phyloP scores from a whole-genome alignment of 2,888 invertebrate genomes.

The Mythimna loreyi region DNA sequence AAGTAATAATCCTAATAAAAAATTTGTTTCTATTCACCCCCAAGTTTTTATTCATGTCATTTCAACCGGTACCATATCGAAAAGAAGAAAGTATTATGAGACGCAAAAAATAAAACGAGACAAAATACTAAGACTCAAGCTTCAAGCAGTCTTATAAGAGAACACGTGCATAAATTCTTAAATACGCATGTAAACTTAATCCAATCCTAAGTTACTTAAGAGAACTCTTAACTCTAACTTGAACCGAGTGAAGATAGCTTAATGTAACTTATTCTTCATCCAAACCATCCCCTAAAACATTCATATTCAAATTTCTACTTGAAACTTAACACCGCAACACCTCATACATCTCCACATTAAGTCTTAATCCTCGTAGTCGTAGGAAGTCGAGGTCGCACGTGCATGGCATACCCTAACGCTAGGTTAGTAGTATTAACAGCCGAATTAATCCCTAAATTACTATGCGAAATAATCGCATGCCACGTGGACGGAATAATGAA shows the following conservation, averaged over 20 bases:
- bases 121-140: neutral
- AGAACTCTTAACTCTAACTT: slow-evolving; percentile 16
- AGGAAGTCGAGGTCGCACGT: slow-evolving; percentile 60
- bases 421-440: slow-evolving; percentile 52
- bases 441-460: slow-evolving; percentile 58
- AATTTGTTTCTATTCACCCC: too few species aligned
- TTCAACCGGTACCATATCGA: too few species aligned
- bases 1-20: too few species aligned
- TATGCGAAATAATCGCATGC: slow-evolving; percentile 62
- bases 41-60: too few species aligned
- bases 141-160: neutral
- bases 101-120: neutral
- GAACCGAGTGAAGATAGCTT: slow-evolving; percentile 23
- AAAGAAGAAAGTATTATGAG: neutral
- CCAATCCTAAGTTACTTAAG: neutral
- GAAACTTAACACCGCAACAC: slow-evolving; percentile 54
- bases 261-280: slow-evolving; percentile 24
- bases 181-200: slow-evolving; percentile 4
- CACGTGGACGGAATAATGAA: slow-evolving; percentile 56
- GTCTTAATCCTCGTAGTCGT: slow-evolving; percentile 45
- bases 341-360: slow-evolving; percentile 55
- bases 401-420: slow-evolving; percentile 50
- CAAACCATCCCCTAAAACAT: slow-evolving; percentile 26
- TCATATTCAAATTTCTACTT: slow-evolving; percentile 51
- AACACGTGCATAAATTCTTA: neutral